Conservation (phyloP, 2,113 vertebrate species). For the Australoheros scitulus region DNA sequence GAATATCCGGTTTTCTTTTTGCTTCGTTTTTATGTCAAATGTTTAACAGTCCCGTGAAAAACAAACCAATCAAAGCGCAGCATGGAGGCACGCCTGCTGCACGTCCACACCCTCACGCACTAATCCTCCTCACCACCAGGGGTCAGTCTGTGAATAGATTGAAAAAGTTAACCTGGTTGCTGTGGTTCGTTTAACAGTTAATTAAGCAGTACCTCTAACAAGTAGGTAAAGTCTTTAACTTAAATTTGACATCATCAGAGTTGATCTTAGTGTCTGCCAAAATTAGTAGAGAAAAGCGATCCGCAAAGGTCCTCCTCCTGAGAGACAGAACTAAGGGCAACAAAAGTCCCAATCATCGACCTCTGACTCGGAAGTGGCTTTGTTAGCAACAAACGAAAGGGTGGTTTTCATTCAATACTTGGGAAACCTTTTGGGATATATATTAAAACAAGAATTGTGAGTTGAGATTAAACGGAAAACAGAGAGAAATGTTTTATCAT, state of each 20-base stretch:
- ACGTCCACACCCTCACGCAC: not conserved
- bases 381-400: not conserved
- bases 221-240: not conserved
- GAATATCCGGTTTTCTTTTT: not conserved
- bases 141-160: not conserved
- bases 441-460: not conserved
- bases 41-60: not conserved
- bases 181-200: not conserved
- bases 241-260: not conserved
- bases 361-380: slow-evolving; percentile 42
- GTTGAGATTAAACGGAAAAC: not conserved
- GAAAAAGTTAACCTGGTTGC: too few relatives aligned
- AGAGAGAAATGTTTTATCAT: slow-evolving; percentile 73
- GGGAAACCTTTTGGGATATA: not conserved
- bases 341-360: rapidly evolving
- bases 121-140: slow-evolving; percentile 14
- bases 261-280: not conserved
- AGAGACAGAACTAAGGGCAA: not conserved
- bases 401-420: not conserved
- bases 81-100: slow-evolving; percentile 10
- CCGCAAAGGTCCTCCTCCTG: not conserved
- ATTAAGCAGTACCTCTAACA: not conserved
- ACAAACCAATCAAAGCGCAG: slow-evolving; percentile 30
- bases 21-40: not conserved
- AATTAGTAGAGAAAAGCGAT: not conserved